These are phyloP conservation scores for Geopemphigus sp. DNA, from an alignment of 1,140 invertebrate genomes.

Conservation along the genomic window DNA sequence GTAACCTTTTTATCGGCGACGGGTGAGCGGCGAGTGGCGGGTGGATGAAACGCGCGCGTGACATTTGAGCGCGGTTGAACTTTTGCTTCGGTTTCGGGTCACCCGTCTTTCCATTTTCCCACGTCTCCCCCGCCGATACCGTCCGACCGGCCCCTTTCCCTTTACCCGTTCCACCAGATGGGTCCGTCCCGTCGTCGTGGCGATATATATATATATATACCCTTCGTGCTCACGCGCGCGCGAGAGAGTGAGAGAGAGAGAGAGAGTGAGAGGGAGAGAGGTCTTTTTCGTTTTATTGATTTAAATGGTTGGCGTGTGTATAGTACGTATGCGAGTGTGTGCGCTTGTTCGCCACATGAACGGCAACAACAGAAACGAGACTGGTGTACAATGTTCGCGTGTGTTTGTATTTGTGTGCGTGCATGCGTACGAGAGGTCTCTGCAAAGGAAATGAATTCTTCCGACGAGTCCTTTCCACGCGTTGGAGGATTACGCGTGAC, in stretches of 20 bases:
- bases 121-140: not conserved
- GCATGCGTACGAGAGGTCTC: conserved; percentile 2
- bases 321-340: no score
- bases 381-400: not conserved
- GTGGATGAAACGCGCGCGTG: conserved; percentile 31
- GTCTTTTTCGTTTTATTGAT: conserved; percentile 38
- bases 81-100: conserved; percentile 42
- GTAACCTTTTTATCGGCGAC: conserved; percentile 45
- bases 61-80: conserved; percentile 48
- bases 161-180: no score
- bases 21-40: not conserved
- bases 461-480: not conserved
- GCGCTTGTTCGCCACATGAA: not conserved
- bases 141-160: no score
- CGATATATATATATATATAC: not conserved
- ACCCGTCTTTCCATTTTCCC: conserved; percentile 32
- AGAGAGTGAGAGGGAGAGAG: no score
- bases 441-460: conserved; percentile 23
- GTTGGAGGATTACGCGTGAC: not conserved
- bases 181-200: not conserved
- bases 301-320: conserved; percentile 10
- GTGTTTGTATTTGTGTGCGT: not conserved
- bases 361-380: not conserved
- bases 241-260: no score
- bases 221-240: no score